Evolutionary conservation across 2,797 vertebrate species (phyloP).

Genomic region (Tapera naevia): DNA sequence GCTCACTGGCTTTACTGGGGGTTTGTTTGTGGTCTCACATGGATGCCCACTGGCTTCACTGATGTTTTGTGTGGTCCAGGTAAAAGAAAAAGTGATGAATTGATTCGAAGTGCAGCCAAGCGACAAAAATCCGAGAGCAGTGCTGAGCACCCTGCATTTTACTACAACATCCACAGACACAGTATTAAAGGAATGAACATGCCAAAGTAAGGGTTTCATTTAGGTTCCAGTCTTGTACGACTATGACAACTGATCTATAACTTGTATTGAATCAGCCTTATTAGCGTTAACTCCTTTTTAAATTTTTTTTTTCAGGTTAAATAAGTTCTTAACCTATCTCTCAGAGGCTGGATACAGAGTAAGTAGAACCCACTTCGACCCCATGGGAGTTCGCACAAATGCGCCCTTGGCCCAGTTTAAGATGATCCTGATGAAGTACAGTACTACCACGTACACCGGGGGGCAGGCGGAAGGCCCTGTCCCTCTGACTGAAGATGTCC

Average conservation of each 20-base stretch:
- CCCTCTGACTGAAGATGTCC: constrained; percentile 58
- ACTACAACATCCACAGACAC: constrained; percentile 97
- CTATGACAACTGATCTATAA: accelerated
- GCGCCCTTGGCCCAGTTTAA: constrained; percentile 90
- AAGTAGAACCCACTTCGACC: constrained; percentile 95
- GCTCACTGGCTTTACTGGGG: background rate
- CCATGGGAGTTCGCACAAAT: constrained; percentile 92
- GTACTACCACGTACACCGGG: constrained; percentile 82
- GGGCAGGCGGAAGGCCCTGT: constrained; percentile 67
- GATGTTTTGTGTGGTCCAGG: constrained; percentile 70
- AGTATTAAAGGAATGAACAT: constrained; percentile 97
- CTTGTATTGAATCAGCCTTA: background rate
- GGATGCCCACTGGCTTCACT: background rate
- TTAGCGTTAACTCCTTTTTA: background rate
- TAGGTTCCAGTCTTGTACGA: background rate
- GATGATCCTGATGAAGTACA: constrained; percentile 89
- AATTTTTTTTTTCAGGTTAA: constrained; percentile 81
- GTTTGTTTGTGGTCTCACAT: background rate
- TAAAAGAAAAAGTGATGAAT: constrained; percentile 87
- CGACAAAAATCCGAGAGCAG: constrained; percentile 83
- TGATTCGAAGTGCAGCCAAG: constrained; percentile 78
- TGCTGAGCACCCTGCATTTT: constrained; percentile 91
- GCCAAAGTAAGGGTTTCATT: constrained; percentile 87
- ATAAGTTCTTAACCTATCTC: constrained; percentile 92
- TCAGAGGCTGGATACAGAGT: constrained; percentile 93